These are phyloP conservation scores for Nixonia krombeini DNA, from an alignment of 1,140 invertebrate genomes.

Conservation along the genomic window DNA sequence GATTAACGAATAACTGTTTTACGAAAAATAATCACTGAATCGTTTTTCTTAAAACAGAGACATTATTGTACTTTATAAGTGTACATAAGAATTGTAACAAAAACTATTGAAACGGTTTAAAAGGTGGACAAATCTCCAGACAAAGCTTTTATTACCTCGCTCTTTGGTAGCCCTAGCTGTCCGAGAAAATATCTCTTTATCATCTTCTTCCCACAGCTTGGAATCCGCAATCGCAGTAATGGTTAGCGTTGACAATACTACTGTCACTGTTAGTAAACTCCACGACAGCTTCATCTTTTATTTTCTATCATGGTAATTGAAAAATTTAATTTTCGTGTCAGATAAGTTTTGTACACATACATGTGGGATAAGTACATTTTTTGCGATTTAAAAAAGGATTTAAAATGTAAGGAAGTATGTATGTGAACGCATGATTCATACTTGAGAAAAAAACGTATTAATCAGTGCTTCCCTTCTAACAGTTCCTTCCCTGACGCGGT, in stretches of 20 bases:
- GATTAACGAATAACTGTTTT: too few species aligned
- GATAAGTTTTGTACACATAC: too few species aligned
- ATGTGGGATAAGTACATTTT: neutral
- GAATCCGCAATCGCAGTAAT: constrained; percentile 57
- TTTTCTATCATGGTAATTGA: constrained; percentile 42
- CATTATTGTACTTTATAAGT: too few species aligned
- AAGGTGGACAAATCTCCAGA: too few species aligned
- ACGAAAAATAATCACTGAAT: too few species aligned
- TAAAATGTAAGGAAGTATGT: neutral
- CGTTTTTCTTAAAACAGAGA: too few species aligned
- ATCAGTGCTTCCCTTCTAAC: too few species aligned
- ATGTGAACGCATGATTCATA: neutral
- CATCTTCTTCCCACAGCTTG: constrained; percentile 76
- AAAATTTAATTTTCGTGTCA: neutral
- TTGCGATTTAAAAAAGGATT: neutral
- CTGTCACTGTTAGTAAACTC: constrained; percentile 61
- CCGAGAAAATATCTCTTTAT: constrained; percentile 82
- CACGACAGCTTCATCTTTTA: constrained; percentile 69
- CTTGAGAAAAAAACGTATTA: too few species aligned
- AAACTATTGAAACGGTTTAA: too few species aligned
- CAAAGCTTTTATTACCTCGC: constrained; percentile 76
- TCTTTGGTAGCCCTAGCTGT: constrained; percentile 83
- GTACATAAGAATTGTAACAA: too few species aligned
- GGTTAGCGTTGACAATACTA: constrained; percentile 60
- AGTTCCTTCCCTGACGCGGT: too few species aligned